phyloP scores from a whole-genome alignment of 2,797 vertebrate genomes.

The Cynodonichthys magdalenae region DNA sequence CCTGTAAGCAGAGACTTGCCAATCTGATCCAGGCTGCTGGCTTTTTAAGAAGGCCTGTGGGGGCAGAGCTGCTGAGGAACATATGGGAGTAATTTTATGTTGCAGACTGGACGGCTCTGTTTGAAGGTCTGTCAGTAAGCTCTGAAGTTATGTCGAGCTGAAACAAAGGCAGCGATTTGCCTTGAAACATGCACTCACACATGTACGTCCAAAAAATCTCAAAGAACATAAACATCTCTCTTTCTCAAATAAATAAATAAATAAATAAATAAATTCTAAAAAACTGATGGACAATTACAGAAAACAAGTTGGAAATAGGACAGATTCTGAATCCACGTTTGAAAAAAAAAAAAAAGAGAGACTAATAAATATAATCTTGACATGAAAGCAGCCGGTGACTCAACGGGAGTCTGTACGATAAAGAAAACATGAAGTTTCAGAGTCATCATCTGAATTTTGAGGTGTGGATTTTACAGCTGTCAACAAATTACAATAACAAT shows the following conservation, averaged over 20 bases:
- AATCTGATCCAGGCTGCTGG: not conserved
- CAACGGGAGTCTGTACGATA: no score
- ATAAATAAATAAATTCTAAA: no score
- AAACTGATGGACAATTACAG: not conserved
- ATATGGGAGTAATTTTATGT: constrained; percentile 73
- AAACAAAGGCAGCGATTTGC: constrained; percentile 36
- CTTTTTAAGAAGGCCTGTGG: not conserved
- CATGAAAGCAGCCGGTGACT: no score
- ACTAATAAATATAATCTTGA: no score
- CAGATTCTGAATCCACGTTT: not conserved
- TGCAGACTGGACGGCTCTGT: constrained; percentile 65
- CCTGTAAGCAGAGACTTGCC: constrained; percentile 6
- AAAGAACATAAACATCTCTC: not conserved
- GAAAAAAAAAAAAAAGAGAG: no score
- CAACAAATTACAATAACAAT: no score
- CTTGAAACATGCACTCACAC: not conserved
- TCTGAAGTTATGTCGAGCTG: constrained; percentile 19
- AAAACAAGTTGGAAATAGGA: not conserved
- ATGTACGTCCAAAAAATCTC: not conserved
- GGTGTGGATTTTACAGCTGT: no score
- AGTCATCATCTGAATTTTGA: no score
- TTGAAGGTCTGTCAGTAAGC: constrained; percentile 53
- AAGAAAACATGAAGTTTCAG: no score
- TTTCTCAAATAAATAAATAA: no score
- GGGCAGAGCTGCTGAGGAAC: constrained; percentile 24